Percentiles rank a stretch among this genome's conserved stretches.
Evolutionary conservation across 2,888 invertebrate species (phyloP).

Genomic region (Podotricha telesiphe): DNA sequence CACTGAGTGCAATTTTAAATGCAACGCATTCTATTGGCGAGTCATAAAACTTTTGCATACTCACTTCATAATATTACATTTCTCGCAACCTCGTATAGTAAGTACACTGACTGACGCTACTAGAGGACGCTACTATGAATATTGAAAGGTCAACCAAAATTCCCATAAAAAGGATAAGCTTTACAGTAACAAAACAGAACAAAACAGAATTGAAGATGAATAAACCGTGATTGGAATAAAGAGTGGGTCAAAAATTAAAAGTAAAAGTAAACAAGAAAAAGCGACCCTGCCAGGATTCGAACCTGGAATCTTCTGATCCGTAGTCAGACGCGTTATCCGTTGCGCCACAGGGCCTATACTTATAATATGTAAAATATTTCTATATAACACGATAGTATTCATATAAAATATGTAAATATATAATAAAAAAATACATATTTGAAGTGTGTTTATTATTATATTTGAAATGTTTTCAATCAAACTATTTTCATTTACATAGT

Average conservation of each 20-base stretch:
- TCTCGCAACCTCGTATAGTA: no score
- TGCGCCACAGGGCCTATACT: slow-evolving; percentile 84
- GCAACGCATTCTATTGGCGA: not conserved
- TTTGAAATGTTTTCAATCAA: no score
- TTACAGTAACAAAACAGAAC: no score
- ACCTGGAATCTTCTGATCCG: slow-evolving; percentile 88
- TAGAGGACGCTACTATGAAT: not conserved
- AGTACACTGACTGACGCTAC: no score
- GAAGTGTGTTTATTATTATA: no score
- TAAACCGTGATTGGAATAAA: not conserved
- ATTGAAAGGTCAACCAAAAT: not conserved
- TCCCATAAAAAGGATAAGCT: not conserved
- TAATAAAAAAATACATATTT: no score
- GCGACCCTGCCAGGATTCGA: slow-evolving; percentile 86
- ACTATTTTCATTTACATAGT: no score
- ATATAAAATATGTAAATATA: no score
- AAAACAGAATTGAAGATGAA: not conserved
- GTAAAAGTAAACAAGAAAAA: not conserved
- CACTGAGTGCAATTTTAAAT: not conserved
- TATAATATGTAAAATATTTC: not conserved
- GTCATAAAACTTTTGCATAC: not conserved
- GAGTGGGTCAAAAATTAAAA: not conserved
- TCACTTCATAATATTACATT: no score
- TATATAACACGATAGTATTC: no score
- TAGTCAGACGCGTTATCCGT: slow-evolving; percentile 88